Evolutionary conservation across 2,797 vertebrate genomes (phyloP), one percentile per base, ranked within the genome.

Genomic region (Vireo griseus): DNA sequence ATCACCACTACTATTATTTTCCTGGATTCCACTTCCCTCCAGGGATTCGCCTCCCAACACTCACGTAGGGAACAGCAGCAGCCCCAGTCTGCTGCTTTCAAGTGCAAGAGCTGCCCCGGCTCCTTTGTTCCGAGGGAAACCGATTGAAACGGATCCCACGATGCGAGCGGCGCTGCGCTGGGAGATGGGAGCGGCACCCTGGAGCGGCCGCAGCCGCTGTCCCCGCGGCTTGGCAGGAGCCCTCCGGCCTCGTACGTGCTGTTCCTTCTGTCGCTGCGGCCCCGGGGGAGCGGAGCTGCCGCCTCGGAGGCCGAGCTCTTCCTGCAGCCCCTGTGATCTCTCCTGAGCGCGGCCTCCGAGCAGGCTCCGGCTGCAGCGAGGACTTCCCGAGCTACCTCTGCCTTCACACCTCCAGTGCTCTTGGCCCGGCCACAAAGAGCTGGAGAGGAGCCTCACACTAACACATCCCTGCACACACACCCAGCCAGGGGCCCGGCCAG

Each of bases 241-340:
- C 59, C 90, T 59, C 87, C 88, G 3, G 29, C 67, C 86, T 91
- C 16, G 82, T 95, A 96, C 96, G 94, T 97, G 96, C 96, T 5
- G 86, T 81, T 96, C 86, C 94, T 26, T 91, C 96, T 93, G 95
- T 95, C 68, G 40, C 81, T 50, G 65, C 35, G 3, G 66, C 66
- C 93, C 88, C 96, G 1, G 59, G 94, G 84, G 88, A 95, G 88
- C 39, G 1, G 47, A 55, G 84, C 87, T 77, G 83, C 91, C 44
- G 73, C 77, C 50, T n/a, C 14, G 50, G 20, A 93, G 94, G 76
- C 88, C 9, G 24, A 5, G 50, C 6, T 35, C 58, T 96, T 96
- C 94, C 96, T 97, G 93, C 92, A 88, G 90, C 92, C 73, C 40
- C 88, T 96, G 80, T 95, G 95, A 95, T 96, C 92, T 95, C 92